These are phyloP conservation scores for Agrilus planipennis DNA, from an alignment of 1,140 invertebrate species.

Conservation along the genomic window DNA sequence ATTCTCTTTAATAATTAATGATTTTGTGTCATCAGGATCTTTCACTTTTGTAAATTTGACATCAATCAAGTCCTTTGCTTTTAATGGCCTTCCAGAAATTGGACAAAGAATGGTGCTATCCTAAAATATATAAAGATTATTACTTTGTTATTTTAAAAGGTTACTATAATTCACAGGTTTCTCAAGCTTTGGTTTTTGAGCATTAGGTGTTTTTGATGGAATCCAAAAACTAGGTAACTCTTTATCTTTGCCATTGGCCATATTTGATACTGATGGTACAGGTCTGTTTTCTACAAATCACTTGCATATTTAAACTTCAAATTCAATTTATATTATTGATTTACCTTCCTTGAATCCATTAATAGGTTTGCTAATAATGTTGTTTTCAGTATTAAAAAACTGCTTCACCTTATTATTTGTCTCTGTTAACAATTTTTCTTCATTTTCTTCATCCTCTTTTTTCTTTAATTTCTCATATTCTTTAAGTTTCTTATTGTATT, in stretches of 20 bases:
- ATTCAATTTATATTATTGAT: constrained; percentile 17
- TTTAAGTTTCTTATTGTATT: constrained; percentile 80
- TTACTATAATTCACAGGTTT: constrained; percentile 59
- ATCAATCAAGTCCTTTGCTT: constrained; percentile 84
- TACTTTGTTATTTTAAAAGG: too few relatives aligned
- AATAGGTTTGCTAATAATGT: constrained; percentile 45
- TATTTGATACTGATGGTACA: constrained; percentile 59
- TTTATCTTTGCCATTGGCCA: constrained; percentile 52
- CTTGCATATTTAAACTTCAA: constrained; percentile 5
- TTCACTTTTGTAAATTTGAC: constrained; percentile 89
- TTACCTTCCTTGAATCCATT: constrained; percentile 37
- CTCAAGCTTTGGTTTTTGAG: constrained; percentile 53
- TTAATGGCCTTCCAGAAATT: constrained; percentile 79
- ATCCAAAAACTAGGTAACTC: constrained; percentile 95
- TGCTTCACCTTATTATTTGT: constrained; percentile 55
- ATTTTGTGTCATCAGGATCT: constrained; percentile 71
- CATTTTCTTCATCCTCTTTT: constrained; percentile 50
- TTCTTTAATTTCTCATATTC: constrained; percentile 85
- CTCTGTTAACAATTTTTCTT: constrained; percentile 56
- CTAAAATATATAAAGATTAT: constrained; percentile 33
- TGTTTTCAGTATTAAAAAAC: constrained; percentile 68
- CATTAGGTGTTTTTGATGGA: constrained; percentile 83
- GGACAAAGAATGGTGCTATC: constrained; percentile 89
- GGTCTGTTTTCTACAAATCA: constrained; percentile 6
- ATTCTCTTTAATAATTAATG: constrained; percentile 70